Evolutionary conservation across 2,888 invertebrate species (phyloP), one percentile per base, ranked within the genome.

Genomic region (Dryomyza anilis): DNA sequence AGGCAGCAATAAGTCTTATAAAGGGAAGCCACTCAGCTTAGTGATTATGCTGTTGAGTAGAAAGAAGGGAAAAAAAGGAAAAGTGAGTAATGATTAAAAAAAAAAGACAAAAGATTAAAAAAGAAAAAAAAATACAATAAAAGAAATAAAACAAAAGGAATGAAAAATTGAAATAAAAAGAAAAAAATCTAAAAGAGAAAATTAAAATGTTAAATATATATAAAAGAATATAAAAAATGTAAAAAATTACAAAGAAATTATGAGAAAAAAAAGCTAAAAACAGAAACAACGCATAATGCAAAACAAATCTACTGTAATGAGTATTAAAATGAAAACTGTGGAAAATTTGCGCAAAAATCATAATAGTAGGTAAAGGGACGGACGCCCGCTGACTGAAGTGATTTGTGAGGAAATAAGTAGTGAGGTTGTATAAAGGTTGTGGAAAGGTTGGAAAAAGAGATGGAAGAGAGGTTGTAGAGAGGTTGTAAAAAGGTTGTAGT

Each of bases 301-400:
- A 36, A 36, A 56, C 14, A 56, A 56, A 56, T 56, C 14, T n/a
- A 23, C 3, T 33, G 12, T 30, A 56, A 23, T 56, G 39, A 55
- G 21, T 21, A 23, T 25, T 25, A 27, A 52, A 52, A 48, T n/a
- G n/a, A 52, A 27, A 25, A 52, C 8, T 52, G 52, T 23, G 52
- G 6, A 27, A 27, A 52, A 52, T n/a, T 27, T 43, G 43, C 43
- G n/a, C n/a, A n/a, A n/a, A n/a, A n/a, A n/a, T n/a, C n/a, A n/a
- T n/a, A n/a, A n/a, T n/a, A n/a, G n/a, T n/a, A n/a, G n/a, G n/a
- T n/a, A n/a, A n/a, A n/a, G n/a, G n/a, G n/a, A n/a, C n/a, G n/a
- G n/a, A n/a, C n/a, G n/a, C n/a, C n/a, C n/a, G n/a, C n/a, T n/a
- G n/a, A n/a, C n/a, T 16, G 43, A 6, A 43, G 1, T 52, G 16